Evolutionary conservation across 2,113 vertebrate genomes (phyloP), one percentile per base, ranked within the genome.

Genomic region (Poecile atricapillus): DNA sequence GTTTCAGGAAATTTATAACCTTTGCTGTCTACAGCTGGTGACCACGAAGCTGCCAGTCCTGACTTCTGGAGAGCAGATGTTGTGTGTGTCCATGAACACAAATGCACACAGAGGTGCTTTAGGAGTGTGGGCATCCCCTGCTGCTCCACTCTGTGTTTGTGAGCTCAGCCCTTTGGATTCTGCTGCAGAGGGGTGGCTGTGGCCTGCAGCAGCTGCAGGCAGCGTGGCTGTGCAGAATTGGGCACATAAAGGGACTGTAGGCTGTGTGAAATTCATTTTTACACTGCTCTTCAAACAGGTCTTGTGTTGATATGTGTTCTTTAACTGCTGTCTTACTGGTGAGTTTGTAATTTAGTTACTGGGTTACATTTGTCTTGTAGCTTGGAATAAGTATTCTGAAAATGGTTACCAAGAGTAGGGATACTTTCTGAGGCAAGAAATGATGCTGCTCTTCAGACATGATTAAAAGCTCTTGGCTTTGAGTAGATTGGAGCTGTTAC

Each of bases 1-100:
- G 0, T 39, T 88, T 64, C 33, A 39, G 21, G 52, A 60, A 65
- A 12, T 14, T 19, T 22, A 1, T 1, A 33, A 2, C 49, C 6
- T 39, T 85, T 69, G 17, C 21, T 56, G 21, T 62, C 21, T 79
- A 27, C 23, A 70, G 39, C 9, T 44, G 62, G 12, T 83, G 43
- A 27, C 31, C n/a, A 20, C 0, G 0, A 37, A 50, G 17, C 43
- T 70, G 4, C 39, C 39, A 23, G 43, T 21, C 37, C 7, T 17
- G n/a, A 21, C 31, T 65, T 25, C 27, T 44, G 56, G 41, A 62
- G 20, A 12, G 4, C 8, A 67, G 30, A 43, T 28, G 50, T 28
- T 55, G 23, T 58, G 19, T 62, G 31, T 87, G 41, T 74, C 22
- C 35, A 12, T 25, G 49, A 33, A 0, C 25, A 28, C 25, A 74